Conservation (phyloP, 2,888 invertebrate species). For the Camptogramma bilineatum region DNA sequence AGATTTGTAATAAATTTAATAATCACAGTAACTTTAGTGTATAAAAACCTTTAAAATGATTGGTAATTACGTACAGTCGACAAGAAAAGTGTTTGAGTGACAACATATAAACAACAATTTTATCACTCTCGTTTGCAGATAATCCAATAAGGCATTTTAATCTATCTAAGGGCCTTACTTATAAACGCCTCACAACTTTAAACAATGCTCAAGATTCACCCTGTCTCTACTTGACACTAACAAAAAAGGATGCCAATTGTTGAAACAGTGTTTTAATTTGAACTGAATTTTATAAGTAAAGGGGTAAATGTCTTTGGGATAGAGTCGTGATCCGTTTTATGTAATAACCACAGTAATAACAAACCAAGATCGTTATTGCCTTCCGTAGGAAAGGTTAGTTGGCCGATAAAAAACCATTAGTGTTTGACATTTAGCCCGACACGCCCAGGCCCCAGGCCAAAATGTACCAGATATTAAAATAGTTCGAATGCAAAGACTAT, state of each 20-base stretch:
- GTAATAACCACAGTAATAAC: not conserved
- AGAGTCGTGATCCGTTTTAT: not conserved
- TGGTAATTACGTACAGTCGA: not conserved
- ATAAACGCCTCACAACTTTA: too few relatives aligned
- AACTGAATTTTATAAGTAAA: too few relatives aligned
- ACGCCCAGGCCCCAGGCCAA: conserved; percentile 1
- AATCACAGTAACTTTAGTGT: not conserved
- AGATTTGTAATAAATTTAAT: too few relatives aligned
- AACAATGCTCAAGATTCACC: too few relatives aligned
- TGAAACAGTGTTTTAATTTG: too few relatives aligned
- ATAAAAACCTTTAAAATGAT: conserved; percentile 10
- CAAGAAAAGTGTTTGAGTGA: conserved; percentile 4
- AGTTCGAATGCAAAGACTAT: not conserved
- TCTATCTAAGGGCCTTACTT: too few relatives aligned
- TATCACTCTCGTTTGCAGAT: conserved; percentile 9
- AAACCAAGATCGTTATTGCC: not conserved
- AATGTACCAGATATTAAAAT: not conserved
- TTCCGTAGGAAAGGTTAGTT: conserved; percentile 3
- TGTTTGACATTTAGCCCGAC: conserved; percentile 1
- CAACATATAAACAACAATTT: conserved; percentile 8
- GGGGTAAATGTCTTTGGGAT: conserved; percentile 1
- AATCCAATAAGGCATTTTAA: conserved; percentile 12
- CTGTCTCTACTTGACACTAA: too few relatives aligned
- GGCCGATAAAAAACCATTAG: conserved; percentile 8
- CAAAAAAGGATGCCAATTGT: too few relatives aligned